phyloP scores from a whole-genome alignment of 35 echinoderm and acorn worm species.

The Ptychodera flava region DNA sequence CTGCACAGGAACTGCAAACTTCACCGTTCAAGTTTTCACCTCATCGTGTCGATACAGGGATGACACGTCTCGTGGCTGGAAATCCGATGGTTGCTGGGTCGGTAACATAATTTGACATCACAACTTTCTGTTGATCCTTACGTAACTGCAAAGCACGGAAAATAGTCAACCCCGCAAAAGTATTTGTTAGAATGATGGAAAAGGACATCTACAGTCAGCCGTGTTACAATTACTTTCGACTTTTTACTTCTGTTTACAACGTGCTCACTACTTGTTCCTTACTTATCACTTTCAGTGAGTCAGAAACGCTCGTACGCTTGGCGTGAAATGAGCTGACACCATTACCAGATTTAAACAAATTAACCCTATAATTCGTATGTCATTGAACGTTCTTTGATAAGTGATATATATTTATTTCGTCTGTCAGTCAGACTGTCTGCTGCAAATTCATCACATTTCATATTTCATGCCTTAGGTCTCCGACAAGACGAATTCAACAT shows the following conservation, averaged over 20 bases:
- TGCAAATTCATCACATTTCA: no score
- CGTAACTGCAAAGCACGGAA: not conserved
- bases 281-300: no score
- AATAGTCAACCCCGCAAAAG: not conserved
- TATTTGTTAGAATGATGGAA: not conserved
- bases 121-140: not conserved
- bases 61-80: conserved; percentile 3
- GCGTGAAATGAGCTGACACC: no score
- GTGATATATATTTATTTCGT: no score
- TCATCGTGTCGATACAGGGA: conserved; percentile 46
- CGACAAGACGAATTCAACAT: not conserved
- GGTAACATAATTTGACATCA: not conserved
- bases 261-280: no score
- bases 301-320: no score
- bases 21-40: conserved; percentile 12
- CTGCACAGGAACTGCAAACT: conserved; percentile 16
- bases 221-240: not conserved
- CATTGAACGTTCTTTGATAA: no score
- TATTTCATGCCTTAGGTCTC: no score
- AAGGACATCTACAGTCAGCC: not conserved
- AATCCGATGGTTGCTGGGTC: conserved; percentile 33
- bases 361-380: no score
- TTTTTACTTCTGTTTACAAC: no score
- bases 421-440: no score
- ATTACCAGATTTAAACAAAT: no score